Evolutionary conservation across 2,888 invertebrate species (phyloP).

Genomic region (Torymus tubicola): DNA sequence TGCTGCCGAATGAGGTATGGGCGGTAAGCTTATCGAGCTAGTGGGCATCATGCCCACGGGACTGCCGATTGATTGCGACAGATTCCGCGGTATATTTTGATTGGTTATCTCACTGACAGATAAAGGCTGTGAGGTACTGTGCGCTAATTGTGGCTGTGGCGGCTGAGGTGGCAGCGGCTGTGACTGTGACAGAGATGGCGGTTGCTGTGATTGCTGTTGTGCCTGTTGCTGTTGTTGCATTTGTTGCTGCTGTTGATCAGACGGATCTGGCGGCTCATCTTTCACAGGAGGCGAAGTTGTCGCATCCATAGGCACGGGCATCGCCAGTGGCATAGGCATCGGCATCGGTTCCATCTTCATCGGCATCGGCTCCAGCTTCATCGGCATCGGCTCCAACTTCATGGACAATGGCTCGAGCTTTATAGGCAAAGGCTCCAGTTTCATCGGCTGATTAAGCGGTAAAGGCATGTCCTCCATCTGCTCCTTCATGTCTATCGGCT

Average conservation of each 20-base stretch:
- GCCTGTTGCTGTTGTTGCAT: no score
- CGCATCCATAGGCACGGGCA: slow-evolving; percentile 56
- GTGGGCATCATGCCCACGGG: slow-evolving; percentile 56
- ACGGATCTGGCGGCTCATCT: slow-evolving; percentile 66
- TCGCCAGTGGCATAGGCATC: slow-evolving; percentile 64
- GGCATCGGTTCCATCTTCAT: slow-evolving; percentile 54
- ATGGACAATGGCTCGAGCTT: slow-evolving; percentile 63
- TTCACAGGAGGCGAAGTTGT: slow-evolving; percentile 59
- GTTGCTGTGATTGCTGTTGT: slow-evolving; percentile 67
- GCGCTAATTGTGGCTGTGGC: slow-evolving; percentile 52
- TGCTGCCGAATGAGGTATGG: slow-evolving; percentile 53
- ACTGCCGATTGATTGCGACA: slow-evolving; percentile 70
- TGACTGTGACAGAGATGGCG: slow-evolving; percentile 35
- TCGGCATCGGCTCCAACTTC: slow-evolving; percentile 56
- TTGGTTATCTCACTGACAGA: slow-evolving; percentile 62
- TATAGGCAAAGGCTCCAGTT: slow-evolving; percentile 71
- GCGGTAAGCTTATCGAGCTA: slow-evolving; percentile 44
- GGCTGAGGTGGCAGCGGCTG: slow-evolving; percentile 47
- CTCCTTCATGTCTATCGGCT: slow-evolving; percentile 67
- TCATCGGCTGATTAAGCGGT: slow-evolving; percentile 67
- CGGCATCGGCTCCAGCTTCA: slow-evolving; percentile 66
- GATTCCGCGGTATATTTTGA: slow-evolving; percentile 69
- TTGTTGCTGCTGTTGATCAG: slow-evolving; percentile 72
- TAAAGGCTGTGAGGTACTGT: slow-evolving; percentile 58
- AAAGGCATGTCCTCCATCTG: slow-evolving; percentile 67